These are phyloP conservation scores for Gasterosteus nipponicus DNA, from an alignment of 2,113 vertebrate species.

Conservation along the genomic window DNA sequence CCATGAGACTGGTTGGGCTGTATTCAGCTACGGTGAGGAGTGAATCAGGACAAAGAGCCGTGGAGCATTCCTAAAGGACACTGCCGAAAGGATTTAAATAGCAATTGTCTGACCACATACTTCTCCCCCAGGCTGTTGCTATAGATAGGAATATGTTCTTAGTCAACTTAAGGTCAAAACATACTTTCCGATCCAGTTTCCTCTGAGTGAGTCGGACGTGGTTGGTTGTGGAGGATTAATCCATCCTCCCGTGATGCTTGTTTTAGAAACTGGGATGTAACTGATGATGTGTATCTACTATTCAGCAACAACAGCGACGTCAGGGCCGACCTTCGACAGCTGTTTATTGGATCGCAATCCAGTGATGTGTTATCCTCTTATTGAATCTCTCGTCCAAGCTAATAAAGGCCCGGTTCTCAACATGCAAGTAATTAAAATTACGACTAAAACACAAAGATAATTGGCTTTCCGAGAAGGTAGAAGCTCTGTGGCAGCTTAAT, in stretches of 20 bases:
- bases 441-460: not conserved
- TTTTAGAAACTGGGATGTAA: not conserved
- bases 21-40: conserved; percentile 34
- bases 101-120: conserved; percentile 25
- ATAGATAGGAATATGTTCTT: conserved; percentile 44
- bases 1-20: conserved; percentile 20
- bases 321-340: not conserved
- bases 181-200: not conserved
- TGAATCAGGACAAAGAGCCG: conserved; percentile 38
- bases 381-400: not conserved
- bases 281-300: not conserved
- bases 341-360: not conserved
- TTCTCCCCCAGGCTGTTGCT: conserved; percentile 33
- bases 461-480: not conserved
- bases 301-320: not conserved
- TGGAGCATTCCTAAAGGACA: not conserved
- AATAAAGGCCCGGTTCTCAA: conserved; percentile 11
- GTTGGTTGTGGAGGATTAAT: conserved; percentile 18
- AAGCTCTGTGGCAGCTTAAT: not conserved
- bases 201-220: conserved; percentile 7
- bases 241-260: not conserved
- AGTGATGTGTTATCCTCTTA: not conserved
- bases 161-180: conserved; percentile 48
- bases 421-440: conserved; percentile 20
- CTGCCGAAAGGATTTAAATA: conserved; percentile 41